Base-by-base conservation (phyloP, 2,113 vertebrate species). In the Centropristis striata region DNA sequence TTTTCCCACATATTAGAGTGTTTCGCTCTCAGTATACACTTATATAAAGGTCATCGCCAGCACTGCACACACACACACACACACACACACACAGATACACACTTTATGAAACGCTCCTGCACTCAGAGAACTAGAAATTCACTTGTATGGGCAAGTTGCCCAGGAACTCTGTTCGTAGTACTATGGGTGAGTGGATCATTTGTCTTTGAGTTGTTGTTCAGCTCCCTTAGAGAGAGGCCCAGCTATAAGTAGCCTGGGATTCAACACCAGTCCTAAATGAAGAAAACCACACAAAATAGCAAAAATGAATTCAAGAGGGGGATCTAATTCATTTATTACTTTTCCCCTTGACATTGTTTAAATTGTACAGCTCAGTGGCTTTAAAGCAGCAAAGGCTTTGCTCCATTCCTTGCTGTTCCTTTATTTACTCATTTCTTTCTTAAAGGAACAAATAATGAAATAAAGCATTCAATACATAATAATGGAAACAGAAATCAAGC, bases 151-250 rank as follows among this genome's bases (percentile, higher is more conserved):
- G 72, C 61, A 74, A 63, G 5, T 28, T 86, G 78, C 77, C 86
- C 78, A 51, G 68, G 81, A 84, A 59, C 23, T 21, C 75, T 75
- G 75, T 70, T 80, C 7, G 36, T 27, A 71, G 55, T 66, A 71
- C 36, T 80, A 70, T 42, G 28, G 28, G 71, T 20, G 18, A 75
- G 83, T 55, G 60, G 71, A 71, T 80, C 53, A 85, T 88, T 86
- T 83, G 78, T 83, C 83, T 86, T 70, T 63, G 55, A 65, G 58
- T 70, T 63, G 82, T 87, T 87, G 72, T 80, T 79, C 74, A 28
- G 36, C 60, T 88, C 57, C 55, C 55, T 8, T 47, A 65, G 69
- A 83, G 61, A 71, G 60, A 78, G 61, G 79, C 66, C 75, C 66
- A 53, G 66, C 66, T 76, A 27, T 16, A 65, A 74, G 77, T 16